Evolutionary conservation across 2,888 invertebrate genomes (phyloP).

Genomic region (Hemithea aestivaria): DNA sequence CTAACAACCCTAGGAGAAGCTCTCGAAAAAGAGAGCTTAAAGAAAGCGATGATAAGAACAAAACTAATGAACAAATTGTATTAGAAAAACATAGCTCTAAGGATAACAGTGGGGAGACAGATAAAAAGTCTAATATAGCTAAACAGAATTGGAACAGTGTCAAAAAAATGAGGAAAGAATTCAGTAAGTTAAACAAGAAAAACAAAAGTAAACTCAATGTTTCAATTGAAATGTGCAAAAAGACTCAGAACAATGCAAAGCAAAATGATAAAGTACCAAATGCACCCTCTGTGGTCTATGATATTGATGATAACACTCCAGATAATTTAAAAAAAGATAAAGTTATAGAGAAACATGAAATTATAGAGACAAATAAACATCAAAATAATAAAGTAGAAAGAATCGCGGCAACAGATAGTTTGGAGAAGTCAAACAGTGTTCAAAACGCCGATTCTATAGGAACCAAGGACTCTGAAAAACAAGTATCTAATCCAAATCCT

Average conservation of each 20-base stretch:
- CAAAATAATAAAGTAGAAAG: slow-evolving; percentile 6
- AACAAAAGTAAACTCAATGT: slow-evolving; percentile 66
- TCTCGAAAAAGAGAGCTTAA: slow-evolving; percentile 52
- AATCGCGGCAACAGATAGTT: neutral
- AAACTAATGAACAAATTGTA: slow-evolving; percentile 27
- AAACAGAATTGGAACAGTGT: slow-evolving; percentile 66
- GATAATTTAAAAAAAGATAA: slow-evolving; percentile 14
- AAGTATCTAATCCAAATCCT: neutral
- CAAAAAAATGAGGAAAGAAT: slow-evolving; percentile 69
- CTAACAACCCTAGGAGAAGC: slow-evolving; percentile 57
- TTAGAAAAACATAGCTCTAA: slow-evolving; percentile 41
- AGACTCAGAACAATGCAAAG: slow-evolving; percentile 38
- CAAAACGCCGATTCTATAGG: neutral
- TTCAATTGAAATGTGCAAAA: slow-evolving; percentile 68
- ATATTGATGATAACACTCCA: slow-evolving; percentile 56
- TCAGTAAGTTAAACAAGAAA: slow-evolving; percentile 60
- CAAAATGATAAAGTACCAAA: slow-evolving; percentile 19
- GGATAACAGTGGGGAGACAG: slow-evolving; percentile 40
- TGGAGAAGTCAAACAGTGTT: neutral
- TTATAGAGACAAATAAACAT: slow-evolving; percentile 14
- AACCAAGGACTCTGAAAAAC: neutral
- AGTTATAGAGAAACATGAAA: slow-evolving; percentile 5
- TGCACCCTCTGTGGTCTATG: slow-evolving; percentile 24
- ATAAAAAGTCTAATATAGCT: slow-evolving; percentile 41
- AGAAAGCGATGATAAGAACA: slow-evolving; percentile 28